Conservation (phyloP, 2,888 invertebrate species). For the Hemicrepidius hirtus region DNA sequence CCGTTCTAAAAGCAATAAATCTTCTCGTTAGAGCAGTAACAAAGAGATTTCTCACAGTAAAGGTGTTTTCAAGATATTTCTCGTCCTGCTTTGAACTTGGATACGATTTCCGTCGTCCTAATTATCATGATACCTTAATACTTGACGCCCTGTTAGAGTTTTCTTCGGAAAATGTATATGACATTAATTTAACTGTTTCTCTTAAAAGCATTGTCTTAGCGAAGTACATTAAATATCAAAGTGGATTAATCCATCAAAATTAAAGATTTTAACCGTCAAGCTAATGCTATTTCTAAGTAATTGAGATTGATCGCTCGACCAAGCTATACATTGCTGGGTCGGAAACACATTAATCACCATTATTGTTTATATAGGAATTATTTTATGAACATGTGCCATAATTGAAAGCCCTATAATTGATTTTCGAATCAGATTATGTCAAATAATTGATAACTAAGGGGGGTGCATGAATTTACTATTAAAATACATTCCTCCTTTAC, state of each 20-base stretch:
- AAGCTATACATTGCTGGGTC: conserved; percentile 16
- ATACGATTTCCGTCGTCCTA: not conserved
- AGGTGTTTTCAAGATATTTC: not conserved
- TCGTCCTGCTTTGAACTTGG: not conserved
- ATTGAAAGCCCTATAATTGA: conserved; percentile 7
- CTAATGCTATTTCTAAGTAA: conserved; percentile 43
- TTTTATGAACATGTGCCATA: conserved; percentile 15
- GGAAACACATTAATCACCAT: conserved; percentile 43
- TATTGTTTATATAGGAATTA: conserved; percentile 32
- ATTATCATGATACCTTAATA: not conserved
- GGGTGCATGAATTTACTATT: not conserved
- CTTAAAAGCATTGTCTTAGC: conserved; percentile 30
- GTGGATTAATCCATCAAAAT: conserved; percentile 48
- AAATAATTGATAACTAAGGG: not conserved
- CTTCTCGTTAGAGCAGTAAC: conserved; percentile 1
- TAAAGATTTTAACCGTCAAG: conserved; percentile 41
- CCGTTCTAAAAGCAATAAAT: conserved; percentile 2
- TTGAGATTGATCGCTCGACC: conserved; percentile 43
- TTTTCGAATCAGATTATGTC: not conserved
- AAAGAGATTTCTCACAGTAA: not conserved
- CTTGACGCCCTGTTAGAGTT: too few species aligned
- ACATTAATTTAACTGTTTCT: conserved; percentile 24
- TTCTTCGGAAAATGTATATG: too few species aligned
- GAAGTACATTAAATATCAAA: conserved; percentile 27
- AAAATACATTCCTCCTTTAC: not conserved